phyloP scores from a whole-genome alignment of 2,113 vertebrate genomes.

The Accipiter cooperii region DNA sequence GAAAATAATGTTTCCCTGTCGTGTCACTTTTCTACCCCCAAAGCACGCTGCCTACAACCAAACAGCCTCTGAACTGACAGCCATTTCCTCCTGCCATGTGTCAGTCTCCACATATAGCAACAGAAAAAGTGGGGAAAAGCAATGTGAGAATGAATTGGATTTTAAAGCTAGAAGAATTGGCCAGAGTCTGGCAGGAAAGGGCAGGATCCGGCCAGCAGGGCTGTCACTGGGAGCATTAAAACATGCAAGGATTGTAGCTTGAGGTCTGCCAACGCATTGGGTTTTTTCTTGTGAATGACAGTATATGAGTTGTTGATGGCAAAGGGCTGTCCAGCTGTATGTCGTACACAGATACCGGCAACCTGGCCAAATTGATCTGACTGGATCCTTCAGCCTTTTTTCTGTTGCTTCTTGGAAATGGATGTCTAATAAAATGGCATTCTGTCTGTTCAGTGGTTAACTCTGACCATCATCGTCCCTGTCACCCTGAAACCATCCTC shows the following conservation, averaged over 20 bases:
- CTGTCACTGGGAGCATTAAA: neutral
- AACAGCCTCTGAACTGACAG: neutral
- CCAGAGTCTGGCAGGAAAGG: neutral
- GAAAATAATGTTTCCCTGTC: neutral
- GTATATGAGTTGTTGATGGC: neutral
- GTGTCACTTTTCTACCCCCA: neutral
- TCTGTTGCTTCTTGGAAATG: neutral
- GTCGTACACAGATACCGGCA: neutral
- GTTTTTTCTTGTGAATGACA: neutral
- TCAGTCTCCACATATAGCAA: neutral
- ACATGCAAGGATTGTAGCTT: neutral
- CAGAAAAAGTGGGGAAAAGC: accelerated
- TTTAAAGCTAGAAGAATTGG: neutral
- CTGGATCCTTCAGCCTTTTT: neutral
- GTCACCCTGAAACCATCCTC: neutral
- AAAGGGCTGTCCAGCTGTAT: neutral
- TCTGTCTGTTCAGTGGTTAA: neutral
- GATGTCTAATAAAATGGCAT: neutral
- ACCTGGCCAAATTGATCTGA: neutral
- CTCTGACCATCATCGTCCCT: neutral
- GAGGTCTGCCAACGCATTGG: accelerated
- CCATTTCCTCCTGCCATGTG: neutral
- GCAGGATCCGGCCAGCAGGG: neutral
- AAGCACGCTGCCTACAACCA: neutral
- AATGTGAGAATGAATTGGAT: neutral